Conservation (phyloP, 2,797 vertebrate genomes). For the Sebastiscus tertius region DNA sequence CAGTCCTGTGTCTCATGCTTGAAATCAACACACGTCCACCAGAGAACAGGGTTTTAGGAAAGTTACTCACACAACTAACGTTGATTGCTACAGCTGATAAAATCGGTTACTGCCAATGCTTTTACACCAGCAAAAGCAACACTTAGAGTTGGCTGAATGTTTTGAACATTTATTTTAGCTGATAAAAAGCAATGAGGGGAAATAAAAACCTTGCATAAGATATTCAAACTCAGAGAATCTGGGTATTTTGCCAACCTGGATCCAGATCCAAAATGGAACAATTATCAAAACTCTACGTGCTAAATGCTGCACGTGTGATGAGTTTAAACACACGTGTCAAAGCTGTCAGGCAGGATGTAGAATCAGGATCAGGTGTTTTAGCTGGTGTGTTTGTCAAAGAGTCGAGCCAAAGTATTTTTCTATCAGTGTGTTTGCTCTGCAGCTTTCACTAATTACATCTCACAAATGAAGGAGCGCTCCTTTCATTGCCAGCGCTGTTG, state of each 20-base stretch:
- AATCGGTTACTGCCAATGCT: not conserved
- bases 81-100: not conserved
- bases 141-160: not conserved
- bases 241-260: too few species aligned
- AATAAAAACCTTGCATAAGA: not conserved
- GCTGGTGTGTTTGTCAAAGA: not conserved
- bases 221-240: not conserved
- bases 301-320: not conserved
- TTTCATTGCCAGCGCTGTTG: not conserved
- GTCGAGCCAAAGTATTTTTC: not conserved
- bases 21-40: not conserved
- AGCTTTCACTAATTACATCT: not conserved
- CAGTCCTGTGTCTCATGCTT: too few species aligned
- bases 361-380: not conserved
- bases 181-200: not conserved
- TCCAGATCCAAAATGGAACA: not conserved
- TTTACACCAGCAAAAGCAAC: not conserved
- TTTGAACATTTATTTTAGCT: not conserved
- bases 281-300: fast-evolving
- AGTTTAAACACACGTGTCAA: not conserved
- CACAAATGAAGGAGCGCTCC: not conserved
- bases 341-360: not conserved
- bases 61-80: not conserved
- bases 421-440: not conserved
- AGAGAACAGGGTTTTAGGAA: not conserved